These are phyloP conservation scores for Diploptera punctata DNA, from an alignment of 2,888 invertebrate species.

Conservation along the genomic window DNA sequence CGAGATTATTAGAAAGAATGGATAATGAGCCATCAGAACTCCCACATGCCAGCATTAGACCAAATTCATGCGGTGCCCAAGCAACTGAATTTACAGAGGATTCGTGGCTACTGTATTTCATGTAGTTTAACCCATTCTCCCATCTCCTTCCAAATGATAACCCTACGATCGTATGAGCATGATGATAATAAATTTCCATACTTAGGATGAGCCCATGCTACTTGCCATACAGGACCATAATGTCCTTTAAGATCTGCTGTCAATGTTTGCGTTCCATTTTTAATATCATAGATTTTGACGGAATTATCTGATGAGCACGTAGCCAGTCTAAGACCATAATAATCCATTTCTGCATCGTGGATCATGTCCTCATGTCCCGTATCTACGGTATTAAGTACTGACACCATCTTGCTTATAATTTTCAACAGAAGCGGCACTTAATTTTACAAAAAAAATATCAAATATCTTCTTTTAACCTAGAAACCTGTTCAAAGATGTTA, in stretches of 20 bases:
- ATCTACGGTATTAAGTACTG: slow-evolving; percentile 91
- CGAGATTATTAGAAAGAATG: slow-evolving; percentile 79
- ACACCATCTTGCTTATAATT: slow-evolving; percentile 83
- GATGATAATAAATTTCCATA: slow-evolving; percentile 95
- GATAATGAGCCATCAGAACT: slow-evolving; percentile 97
- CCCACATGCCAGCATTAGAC: slow-evolving; percentile 91
- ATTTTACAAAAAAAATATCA: neutral
- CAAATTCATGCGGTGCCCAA: slow-evolving; percentile 96
- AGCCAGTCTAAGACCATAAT: slow-evolving; percentile 93
- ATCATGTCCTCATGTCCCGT: slow-evolving; percentile 99
- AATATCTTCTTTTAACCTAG: too few relatives aligned
- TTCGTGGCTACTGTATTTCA: slow-evolving; percentile 94
- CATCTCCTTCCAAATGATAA: slow-evolving; percentile 98
- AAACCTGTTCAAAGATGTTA: neutral
- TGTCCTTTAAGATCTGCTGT: slow-evolving; percentile 92
- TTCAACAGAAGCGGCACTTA: too few relatives aligned
- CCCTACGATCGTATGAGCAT: slow-evolving; percentile 97
- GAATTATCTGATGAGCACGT: slow-evolving; percentile 98
- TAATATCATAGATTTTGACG: slow-evolving; percentile 96
- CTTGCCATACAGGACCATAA: slow-evolving; percentile 95
- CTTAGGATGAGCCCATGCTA: slow-evolving; percentile 98
- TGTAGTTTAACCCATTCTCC: slow-evolving; percentile 92
- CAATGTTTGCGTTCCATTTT: slow-evolving; percentile 89
- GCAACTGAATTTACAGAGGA: slow-evolving; percentile 97
- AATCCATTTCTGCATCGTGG: slow-evolving; percentile 98